These are phyloP conservation scores for Cartodere bifasciata DNA, from an alignment of 2,888 invertebrate species.

Conservation along the genomic window DNA sequence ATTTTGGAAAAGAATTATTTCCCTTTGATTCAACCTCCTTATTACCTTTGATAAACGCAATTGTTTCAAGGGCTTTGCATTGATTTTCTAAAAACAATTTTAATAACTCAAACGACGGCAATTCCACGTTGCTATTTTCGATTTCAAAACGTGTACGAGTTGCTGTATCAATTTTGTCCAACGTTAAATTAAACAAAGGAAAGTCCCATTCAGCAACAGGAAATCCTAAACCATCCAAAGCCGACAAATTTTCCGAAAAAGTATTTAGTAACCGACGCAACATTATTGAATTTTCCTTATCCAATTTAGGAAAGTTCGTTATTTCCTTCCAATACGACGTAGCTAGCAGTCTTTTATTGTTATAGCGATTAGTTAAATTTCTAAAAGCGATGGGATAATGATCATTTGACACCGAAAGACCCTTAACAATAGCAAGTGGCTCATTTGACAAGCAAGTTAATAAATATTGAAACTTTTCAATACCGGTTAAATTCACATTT, in stretches of 20 bases:
- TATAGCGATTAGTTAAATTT: no score
- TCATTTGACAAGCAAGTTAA: not conserved
- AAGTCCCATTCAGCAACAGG: slow-evolving; percentile 2
- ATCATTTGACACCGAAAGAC: not conserved
- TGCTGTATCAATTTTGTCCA: not conserved
- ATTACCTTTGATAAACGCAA: slow-evolving; percentile 3
- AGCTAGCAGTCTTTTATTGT: not conserved
- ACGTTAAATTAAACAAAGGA: not conserved
- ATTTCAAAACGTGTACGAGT: slow-evolving; percentile 4
- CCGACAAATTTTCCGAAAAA: slow-evolving; percentile 4
- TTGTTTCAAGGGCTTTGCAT: not conserved
- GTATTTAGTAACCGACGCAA: slow-evolving; percentile 1
- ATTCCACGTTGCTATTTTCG: not conserved
- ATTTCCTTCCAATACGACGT: not conserved
- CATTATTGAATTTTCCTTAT: not conserved
- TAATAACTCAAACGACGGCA: not conserved
- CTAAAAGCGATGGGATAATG: no score
- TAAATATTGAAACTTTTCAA: not conserved
- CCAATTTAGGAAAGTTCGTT: no score
- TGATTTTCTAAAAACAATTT: not conserved
- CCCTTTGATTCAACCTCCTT: not conserved
- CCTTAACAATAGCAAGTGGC: no score
- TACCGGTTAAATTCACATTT: not conserved
- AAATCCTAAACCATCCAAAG: not conserved
- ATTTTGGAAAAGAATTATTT: not conserved